Evolutionary conservation across 2,888 invertebrate species (phyloP).

Genomic region (Clusia tigrina): DNA sequence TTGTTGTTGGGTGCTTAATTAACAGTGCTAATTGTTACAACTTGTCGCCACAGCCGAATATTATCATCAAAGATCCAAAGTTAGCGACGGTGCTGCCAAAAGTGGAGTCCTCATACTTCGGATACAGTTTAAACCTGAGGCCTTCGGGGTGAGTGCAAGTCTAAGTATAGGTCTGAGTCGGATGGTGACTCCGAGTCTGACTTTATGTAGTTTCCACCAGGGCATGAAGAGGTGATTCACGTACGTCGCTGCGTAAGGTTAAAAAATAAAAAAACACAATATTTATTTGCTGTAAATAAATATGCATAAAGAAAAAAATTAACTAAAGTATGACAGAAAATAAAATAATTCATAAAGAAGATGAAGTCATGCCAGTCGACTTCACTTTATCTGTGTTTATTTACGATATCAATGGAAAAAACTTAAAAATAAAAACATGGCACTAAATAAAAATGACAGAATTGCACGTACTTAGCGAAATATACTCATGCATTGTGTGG

Average conservation of each 20-base stretch:
- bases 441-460: background rate
- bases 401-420: constrained; percentile 21
- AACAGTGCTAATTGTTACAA: constrained; percentile 48
- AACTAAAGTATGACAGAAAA: background rate
- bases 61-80: constrained; percentile 57
- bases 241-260: too few relatives aligned
- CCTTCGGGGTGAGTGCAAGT: constrained; percentile 57
- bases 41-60: constrained; percentile 61
- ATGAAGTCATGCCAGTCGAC: constrained; percentile 24
- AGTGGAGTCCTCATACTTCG: constrained; percentile 61
- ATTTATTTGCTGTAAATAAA: background rate
- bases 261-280: too few relatives aligned
- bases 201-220: background rate
- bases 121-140: constrained; percentile 55
- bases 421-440: background rate
- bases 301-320: background rate
- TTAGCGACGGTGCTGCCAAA: constrained; percentile 50
- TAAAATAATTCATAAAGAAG: background rate
- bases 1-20: background rate
- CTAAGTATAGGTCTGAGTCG: background rate
- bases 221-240: background rate
- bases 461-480: background rate
- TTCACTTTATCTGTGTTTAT: constrained; percentile 17
- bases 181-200: too few relatives aligned
- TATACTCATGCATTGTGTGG: too few relatives aligned